Conservation (phyloP, 2,113 vertebrate species). For the Procavia capensis region DNA sequence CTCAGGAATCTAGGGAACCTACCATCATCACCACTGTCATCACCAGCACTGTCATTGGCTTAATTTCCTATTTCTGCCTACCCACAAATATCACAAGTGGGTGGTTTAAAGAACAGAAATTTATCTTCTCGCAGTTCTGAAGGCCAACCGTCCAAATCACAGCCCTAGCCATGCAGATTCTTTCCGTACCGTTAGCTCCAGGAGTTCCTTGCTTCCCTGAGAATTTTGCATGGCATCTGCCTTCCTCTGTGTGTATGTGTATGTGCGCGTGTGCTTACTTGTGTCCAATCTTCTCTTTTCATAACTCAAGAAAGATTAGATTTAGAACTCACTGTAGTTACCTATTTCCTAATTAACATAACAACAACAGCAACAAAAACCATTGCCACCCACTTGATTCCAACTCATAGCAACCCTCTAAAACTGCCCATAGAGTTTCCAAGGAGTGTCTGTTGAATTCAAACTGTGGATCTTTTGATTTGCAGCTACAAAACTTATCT, state of each 20-base stretch:
- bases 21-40: not conserved
- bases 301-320: no score
- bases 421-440: no score
- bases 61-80: not conserved
- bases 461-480: no score
- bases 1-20: not conserved
- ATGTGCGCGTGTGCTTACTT: no score
- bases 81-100: not conserved
- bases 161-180: not conserved
- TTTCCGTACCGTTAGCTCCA: not conserved
- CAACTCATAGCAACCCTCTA: no score
- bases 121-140: not conserved
- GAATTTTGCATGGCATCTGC: not conserved
- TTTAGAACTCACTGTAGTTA: not conserved
- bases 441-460: no score
- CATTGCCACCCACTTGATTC: no score
- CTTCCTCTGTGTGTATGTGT: no score
- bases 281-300: no score
- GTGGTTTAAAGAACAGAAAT: not conserved
- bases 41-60: no score
- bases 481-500: no score
- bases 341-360: not conserved
- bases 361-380: no score
- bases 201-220: not conserved
- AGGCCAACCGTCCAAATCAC: not conserved